Evolutionary conservation across 2,797 vertebrate species (phyloP).

Genomic region (Ficedula albicollis): DNA sequence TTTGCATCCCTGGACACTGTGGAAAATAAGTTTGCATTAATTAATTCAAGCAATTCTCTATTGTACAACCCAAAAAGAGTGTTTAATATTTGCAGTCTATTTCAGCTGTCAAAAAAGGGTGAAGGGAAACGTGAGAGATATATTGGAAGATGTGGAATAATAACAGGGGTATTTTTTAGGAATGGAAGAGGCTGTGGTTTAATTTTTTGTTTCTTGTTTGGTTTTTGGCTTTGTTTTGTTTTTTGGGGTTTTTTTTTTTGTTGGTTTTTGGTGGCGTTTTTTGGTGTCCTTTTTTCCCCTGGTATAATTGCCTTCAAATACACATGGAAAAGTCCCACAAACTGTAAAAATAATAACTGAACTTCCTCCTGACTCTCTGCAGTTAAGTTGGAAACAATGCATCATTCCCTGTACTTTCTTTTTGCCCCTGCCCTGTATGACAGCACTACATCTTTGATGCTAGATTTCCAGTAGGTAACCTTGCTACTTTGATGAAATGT

Average conservation of each 20-base stretch:
- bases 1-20: conserved; percentile 58
- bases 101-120: conserved; percentile 38
- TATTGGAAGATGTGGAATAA: background rate
- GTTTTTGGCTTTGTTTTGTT: background rate
- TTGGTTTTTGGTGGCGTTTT: background rate
- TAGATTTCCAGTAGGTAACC: conserved; percentile 36
- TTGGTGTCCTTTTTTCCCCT: background rate
- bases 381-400: conserved; percentile 2
- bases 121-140: background rate
- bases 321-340: fast-evolving
- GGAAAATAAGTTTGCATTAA: conserved; percentile 69
- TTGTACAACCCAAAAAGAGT: conserved; percentile 52
- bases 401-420: background rate
- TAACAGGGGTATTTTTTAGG: background rate
- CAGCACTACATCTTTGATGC: conserved; percentile 1
- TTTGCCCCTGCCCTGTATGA: conserved; percentile 15
- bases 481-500: conserved; percentile 50
- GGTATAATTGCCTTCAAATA: background rate
- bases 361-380: background rate
- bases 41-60: conserved; percentile 62
- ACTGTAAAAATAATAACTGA: background rate
- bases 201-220: no score
- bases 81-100: conserved; percentile 50
- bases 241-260: fast-evolving
- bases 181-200: background rate